These are phyloP conservation scores for Rhynchomys soricoides DNA, from an alignment of 2,113 vertebrate species.

Conservation along the genomic window DNA sequence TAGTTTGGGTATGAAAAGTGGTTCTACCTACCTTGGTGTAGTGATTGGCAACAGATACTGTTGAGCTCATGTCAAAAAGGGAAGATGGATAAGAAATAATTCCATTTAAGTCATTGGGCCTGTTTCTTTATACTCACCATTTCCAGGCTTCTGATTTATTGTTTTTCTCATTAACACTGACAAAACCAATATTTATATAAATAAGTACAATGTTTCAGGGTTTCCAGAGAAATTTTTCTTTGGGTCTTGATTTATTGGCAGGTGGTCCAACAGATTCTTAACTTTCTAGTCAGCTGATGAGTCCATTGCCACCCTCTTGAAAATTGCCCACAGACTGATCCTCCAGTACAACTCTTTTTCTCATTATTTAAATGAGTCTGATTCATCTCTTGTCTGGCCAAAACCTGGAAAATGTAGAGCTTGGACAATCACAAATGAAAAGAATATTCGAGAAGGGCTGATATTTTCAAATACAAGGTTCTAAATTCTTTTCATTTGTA, in stretches of 20 bases:
- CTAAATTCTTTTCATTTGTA: neutral
- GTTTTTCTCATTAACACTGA: conserved; percentile 1
- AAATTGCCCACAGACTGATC: neutral
- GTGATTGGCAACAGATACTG: neutral
- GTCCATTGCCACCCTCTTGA: neutral
- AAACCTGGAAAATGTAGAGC: neutral
- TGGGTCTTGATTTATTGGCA: neutral
- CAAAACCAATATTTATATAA: conserved; percentile 11
- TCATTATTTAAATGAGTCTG: neutral
- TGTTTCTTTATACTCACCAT: neutral
- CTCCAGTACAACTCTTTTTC: neutral
- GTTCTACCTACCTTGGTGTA: neutral
- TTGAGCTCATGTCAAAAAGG: neutral
- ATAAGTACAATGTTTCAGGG: neutral
- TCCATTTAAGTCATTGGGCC: neutral
- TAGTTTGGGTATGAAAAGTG: neutral
- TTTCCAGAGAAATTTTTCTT: conserved; percentile 28
- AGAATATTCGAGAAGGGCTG: neutral
- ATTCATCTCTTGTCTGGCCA: neutral
- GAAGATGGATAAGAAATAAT: neutral
- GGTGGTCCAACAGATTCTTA: conserved; percentile 1
- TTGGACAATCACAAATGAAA: neutral
- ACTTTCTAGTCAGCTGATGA: neutral
- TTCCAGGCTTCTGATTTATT: neutral
- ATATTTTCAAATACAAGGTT: conserved; percentile 30